These are phyloP conservation scores for Pomatostomus ruficeps DNA, from an alignment of 2,113 vertebrate genomes.

Conservation along the genomic window DNA sequence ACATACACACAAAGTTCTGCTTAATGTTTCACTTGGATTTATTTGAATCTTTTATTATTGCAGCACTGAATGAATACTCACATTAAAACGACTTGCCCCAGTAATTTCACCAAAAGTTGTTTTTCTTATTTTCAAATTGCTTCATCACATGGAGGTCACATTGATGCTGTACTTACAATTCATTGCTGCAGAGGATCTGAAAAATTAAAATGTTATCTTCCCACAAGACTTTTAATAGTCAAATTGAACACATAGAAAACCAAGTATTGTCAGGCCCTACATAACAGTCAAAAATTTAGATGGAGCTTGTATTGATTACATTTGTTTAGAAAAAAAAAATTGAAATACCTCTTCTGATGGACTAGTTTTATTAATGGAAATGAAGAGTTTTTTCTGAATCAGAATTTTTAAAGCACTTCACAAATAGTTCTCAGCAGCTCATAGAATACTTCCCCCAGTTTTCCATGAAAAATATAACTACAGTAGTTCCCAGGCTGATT, in stretches of 20 bases:
- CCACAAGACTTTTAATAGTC: background rate
- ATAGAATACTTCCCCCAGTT: background rate
- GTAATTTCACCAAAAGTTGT: background rate
- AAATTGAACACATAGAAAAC: background rate
- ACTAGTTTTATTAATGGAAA: background rate
- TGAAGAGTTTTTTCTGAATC: background rate
- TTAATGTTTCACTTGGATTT: constrained; percentile 39
- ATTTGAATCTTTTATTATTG: constrained; percentile 32
- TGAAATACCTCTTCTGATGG: background rate
- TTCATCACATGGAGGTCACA: background rate
- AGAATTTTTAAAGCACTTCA: background rate
- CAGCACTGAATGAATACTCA: background rate
- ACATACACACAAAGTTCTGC: background rate
- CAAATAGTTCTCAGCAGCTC: background rate
- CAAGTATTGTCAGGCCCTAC: background rate
- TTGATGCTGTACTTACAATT: background rate
- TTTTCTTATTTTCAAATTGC: background rate
- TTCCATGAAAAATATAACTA: background rate
- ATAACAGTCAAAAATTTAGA: background rate
- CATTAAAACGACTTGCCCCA: background rate
- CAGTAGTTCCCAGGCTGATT: background rate
- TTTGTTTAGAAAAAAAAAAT: background rate
- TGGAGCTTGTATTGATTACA: background rate
- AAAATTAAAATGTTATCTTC: background rate
- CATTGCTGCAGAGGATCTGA: background rate